Conservation (phyloP, 2,888 invertebrate species). For the Euproctis similis region DNA sequence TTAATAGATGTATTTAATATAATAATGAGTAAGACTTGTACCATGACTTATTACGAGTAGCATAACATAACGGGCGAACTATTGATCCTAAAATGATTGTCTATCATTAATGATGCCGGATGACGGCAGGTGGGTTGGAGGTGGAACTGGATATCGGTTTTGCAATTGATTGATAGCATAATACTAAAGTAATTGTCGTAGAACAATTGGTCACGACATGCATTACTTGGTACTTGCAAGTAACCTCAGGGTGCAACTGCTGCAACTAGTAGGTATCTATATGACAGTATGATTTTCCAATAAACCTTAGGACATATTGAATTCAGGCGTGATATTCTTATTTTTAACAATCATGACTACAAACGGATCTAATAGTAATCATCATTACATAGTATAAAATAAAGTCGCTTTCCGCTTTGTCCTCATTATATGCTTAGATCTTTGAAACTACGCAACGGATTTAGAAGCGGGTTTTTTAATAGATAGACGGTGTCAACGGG, state of each 20-base stretch:
- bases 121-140: slow-evolving; percentile 45
- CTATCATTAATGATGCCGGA: slow-evolving; percentile 41
- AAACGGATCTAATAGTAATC: too few relatives aligned
- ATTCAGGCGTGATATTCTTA: too few relatives aligned
- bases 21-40: too few relatives aligned
- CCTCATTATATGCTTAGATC: too few relatives aligned
- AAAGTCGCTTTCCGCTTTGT: too few relatives aligned
- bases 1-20: too few relatives aligned
- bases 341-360: too few relatives aligned
- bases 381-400: too few relatives aligned
- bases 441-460: too few relatives aligned
- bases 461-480: too few relatives aligned
- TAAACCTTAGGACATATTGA: slow-evolving; percentile 20
- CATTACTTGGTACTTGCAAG: slow-evolving; percentile 21
- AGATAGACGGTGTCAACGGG: too few relatives aligned
- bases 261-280: slow-evolving; percentile 10
- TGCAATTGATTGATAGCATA: slow-evolving; percentile 64
- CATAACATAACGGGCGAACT: slow-evolving; percentile 38
- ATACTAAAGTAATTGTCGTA: slow-evolving; percentile 58
- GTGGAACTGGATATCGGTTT: slow-evolving; percentile 43
- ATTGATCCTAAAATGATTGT: slow-evolving; percentile 45
- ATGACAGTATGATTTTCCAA: slow-evolving; percentile 7
- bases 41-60: too few relatives aligned
- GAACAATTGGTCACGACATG: slow-evolving; percentile 56
- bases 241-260: slow-evolving; percentile 28